phyloP scores from a whole-genome alignment of 2,113 vertebrate species.

The Paradisaea rubra region DNA sequence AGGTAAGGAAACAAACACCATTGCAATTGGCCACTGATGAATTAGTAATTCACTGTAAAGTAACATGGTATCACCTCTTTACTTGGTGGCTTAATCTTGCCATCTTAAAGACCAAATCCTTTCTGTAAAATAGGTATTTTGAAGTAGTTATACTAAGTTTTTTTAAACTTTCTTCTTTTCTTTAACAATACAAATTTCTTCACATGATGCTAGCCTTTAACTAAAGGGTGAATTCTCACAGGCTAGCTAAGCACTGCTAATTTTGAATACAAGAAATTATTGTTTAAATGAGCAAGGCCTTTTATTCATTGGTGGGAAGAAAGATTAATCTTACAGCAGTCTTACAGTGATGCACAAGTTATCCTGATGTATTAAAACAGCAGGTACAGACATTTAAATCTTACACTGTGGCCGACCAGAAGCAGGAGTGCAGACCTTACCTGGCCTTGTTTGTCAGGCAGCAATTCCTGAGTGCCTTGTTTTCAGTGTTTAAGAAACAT shows the following conservation, averaged over 20 bases:
- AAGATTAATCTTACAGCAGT: neutral
- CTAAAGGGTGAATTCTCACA: neutral
- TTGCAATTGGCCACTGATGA: neutral
- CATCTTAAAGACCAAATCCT: neutral
- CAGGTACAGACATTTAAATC: neutral
- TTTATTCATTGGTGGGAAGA: neutral
- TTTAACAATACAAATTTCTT: neutral
- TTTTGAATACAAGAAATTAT: neutral
- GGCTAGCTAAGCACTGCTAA: neutral
- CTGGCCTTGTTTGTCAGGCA: neutral
- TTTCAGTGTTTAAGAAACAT: neutral
- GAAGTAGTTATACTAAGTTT: neutral
- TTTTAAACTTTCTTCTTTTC: neutral
- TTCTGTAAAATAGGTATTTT: neutral
- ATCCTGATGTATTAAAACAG: neutral
- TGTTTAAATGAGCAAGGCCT: neutral
- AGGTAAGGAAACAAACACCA: constrained; percentile 75
- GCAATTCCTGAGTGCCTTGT: neutral
- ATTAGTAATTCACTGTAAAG: neutral
- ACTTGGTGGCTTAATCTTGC: neutral
- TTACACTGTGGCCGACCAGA: neutral
- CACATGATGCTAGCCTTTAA: neutral
- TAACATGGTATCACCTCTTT: neutral
- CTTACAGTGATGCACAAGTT: neutral
- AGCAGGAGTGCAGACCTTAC: neutral